These are phyloP conservation scores for Pangasius mekongensis DNA, from an alignment of 2,797 vertebrate species.

Conservation along the genomic window DNA sequence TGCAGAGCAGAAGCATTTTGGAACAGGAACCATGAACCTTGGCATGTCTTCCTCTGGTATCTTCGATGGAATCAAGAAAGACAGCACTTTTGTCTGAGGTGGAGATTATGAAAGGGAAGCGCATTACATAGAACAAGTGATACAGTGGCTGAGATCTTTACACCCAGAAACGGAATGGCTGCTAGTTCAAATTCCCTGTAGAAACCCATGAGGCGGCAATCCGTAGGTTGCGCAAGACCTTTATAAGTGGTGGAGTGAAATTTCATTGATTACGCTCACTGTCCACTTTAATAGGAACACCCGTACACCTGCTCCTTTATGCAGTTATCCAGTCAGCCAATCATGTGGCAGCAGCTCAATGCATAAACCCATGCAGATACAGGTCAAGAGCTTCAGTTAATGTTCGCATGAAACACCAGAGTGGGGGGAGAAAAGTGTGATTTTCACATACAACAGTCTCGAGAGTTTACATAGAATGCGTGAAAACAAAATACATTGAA, in stretches of 20 bases:
- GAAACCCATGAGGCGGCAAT: background rate
- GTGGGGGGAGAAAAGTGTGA: background rate
- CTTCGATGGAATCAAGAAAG: background rate
- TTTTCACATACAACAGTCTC: too few relatives aligned
- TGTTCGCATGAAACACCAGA: background rate
- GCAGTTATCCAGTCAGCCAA: too few relatives aligned
- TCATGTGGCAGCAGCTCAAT: too few relatives aligned
- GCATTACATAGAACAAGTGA: background rate
- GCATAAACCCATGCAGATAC: too few relatives aligned
- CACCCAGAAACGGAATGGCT: background rate
- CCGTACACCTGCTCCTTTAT: too few relatives aligned
- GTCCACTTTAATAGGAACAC: background rate
- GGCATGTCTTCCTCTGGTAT: background rate
- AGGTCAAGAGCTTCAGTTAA: too few relatives aligned
- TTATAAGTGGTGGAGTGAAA: background rate
- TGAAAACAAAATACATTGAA: too few relatives aligned
- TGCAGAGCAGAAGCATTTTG: constrained; percentile 17
- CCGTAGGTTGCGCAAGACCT: background rate
- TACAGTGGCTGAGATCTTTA: background rate
- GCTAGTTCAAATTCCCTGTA: background rate
- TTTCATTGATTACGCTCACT: background rate
- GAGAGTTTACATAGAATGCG: too few relatives aligned
- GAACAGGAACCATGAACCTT: constrained; percentile 39
- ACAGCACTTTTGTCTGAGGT: background rate
- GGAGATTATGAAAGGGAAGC: background rate